Conservation (phyloP, 2,888 invertebrate species). For the Alcis repandata region DNA sequence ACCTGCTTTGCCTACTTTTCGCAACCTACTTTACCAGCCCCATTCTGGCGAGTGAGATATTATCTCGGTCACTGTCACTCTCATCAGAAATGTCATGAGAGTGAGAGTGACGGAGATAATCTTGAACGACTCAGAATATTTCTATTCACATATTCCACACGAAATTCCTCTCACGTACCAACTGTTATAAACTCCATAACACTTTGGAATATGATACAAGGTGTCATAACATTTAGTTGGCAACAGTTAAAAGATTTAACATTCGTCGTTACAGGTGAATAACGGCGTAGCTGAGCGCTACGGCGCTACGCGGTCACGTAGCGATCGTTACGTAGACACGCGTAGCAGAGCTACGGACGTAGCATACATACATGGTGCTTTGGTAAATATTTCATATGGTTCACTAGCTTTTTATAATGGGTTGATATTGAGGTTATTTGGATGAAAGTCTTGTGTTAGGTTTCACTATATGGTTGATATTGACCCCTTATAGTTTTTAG, state of each 20-base stretch:
- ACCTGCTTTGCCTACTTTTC: too few relatives aligned
- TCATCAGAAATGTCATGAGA: too few relatives aligned
- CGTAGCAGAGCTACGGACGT: conserved; percentile 28
- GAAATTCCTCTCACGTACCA: conserved; percentile 45
- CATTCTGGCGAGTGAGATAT: too few relatives aligned
- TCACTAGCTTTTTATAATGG: too few relatives aligned
- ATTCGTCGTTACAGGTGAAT: conserved; percentile 30
- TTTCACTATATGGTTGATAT: too few relatives aligned
- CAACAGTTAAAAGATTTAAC: conserved; percentile 35
- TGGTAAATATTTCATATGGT: neutral
- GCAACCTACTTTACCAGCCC: too few relatives aligned
- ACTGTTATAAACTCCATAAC: conserved; percentile 48
- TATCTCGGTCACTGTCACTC: too few relatives aligned
- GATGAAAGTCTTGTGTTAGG: too few relatives aligned
- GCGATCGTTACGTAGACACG: conserved; percentile 31
- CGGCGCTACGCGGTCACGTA: conserved; percentile 34
- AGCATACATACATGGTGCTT: conserved; percentile 10
- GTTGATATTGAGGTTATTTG: too few relatives aligned
- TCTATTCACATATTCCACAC: neutral
- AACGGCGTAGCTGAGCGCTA: conserved; percentile 22
- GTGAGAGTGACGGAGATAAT: too few relatives aligned
- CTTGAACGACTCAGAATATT: neutral
- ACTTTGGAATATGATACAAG: conserved; percentile 50
- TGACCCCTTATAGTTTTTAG: too few relatives aligned
- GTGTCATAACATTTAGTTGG: conserved; percentile 30